Conservation (phyloP, 53 echinoderm and acorn worm genomes). For the Stichopus horrens region DNA sequence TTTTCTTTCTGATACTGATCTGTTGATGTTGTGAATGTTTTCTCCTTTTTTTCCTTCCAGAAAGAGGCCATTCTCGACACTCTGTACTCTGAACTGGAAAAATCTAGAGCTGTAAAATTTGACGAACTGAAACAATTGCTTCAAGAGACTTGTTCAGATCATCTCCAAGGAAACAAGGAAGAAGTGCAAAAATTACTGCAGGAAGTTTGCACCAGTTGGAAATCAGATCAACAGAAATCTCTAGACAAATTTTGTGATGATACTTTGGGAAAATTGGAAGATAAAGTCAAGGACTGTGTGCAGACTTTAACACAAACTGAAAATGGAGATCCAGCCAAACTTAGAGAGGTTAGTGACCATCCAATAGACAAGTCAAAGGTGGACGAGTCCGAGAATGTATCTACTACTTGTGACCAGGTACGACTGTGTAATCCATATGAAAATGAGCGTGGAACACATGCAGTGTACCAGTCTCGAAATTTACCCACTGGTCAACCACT, state of each 20-base stretch:
- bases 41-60: constrained; percentile 51
- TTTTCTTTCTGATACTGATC: not conserved
- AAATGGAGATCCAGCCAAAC: not conserved
- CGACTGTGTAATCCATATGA: not conserved
- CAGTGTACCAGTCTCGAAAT: not conserved
- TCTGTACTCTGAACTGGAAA: constrained; percentile 68
- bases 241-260: not conserved
- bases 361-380: not conserved
- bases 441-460: not conserved
- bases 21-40: not conserved
- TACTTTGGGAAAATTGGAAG: not conserved
- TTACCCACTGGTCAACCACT: not conserved
- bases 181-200: constrained; percentile 47
- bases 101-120: constrained; percentile 53
- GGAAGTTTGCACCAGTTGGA: not conserved
- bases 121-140: constrained; percentile 69
- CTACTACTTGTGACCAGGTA: not conserved
- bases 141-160: constrained; percentile 65
- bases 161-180: constrained; percentile 62
- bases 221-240: not conserved
- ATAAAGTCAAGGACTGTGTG: constrained; percentile 1
- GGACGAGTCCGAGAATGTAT: not conserved
- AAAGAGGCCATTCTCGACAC: constrained; percentile 79
- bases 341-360: not conserved
- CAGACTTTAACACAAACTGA: not conserved